Evolutionary conservation across 2,113 vertebrate genomes (phyloP).

Genomic region (Typhlomys cinereus): DNA sequence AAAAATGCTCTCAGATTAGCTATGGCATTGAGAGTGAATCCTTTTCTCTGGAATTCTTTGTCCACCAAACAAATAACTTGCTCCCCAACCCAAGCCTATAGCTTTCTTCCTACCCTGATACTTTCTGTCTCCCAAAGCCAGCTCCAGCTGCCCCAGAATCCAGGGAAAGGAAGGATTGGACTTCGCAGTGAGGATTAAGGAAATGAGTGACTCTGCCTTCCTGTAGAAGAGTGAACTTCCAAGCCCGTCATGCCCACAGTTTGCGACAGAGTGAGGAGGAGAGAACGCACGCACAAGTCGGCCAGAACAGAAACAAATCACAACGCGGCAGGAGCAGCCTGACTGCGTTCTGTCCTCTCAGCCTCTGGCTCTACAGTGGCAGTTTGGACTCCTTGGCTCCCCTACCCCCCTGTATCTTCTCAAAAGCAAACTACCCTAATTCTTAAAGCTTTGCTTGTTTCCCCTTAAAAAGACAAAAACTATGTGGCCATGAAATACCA

Average conservation of each 20-base stretch:
- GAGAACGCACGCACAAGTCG: neutral
- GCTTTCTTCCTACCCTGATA: neutral
- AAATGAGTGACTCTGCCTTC: neutral
- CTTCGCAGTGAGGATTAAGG: neutral
- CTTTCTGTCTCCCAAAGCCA: neutral
- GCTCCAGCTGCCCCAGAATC: neutral
- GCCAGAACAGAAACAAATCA: neutral
- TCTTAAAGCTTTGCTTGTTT: neutral
- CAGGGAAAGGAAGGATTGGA: neutral
- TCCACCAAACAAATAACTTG: neutral
- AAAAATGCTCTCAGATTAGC: slow-evolving; percentile 50
- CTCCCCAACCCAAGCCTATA: neutral
- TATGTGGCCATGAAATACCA: neutral
- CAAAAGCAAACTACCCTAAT: too few relatives aligned
- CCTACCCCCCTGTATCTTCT: neutral
- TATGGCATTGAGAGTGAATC: neutral
- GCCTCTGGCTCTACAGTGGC: neutral
- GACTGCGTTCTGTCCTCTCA: too few relatives aligned
- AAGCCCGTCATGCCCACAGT: neutral
- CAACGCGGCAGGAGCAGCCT: neutral
- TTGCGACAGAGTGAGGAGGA: neutral
- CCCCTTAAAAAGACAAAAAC: neutral
- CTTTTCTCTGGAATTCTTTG: slow-evolving; percentile 19
- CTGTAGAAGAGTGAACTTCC: slow-evolving; percentile 2
- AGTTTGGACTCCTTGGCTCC: neutral